A percentile compares a stretch with the other conserved stretches of the same genome.
Evolutionary conservation across 1,140 invertebrate species (phyloP).

Genomic region (Trachymyrmex septentrionalis): DNA sequence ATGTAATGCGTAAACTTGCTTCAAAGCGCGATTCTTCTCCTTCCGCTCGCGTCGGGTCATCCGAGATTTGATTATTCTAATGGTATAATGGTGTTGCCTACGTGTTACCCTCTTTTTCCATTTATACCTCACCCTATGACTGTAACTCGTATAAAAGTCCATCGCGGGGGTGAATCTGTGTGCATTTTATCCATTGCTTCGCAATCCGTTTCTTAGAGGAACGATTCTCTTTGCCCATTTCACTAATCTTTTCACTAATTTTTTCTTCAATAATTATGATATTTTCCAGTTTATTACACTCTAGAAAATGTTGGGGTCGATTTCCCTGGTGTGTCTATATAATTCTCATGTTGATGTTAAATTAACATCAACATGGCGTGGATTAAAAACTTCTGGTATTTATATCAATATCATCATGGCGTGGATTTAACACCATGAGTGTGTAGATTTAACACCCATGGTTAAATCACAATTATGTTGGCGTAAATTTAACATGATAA

Average conservation of each 20-base stretch:
- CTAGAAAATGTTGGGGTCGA: too few species aligned
- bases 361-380: too few species aligned
- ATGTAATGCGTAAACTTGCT: constrained; percentile 51
- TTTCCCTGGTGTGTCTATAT: too few species aligned
- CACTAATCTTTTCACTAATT: not conserved
- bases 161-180: constrained; percentile 27
- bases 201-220: not conserved
- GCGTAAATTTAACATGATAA: too few species aligned
- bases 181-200: not conserved
- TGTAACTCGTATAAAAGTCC: constrained; percentile 58
- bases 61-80: constrained; percentile 83
- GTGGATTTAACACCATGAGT: too few species aligned
- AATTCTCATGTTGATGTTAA: too few species aligned
- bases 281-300: not conserved
- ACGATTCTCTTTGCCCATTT: not conserved
- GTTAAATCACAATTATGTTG: too few species aligned
- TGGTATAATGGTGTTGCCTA: constrained; percentile 80
- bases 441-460: too few species aligned
- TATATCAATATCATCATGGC: too few species aligned
- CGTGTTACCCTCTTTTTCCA: constrained; percentile 71
- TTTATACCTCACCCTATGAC: constrained; percentile 45
- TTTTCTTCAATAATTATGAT: not conserved
- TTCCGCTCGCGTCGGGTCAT: constrained; percentile 56
- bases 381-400: too few species aligned
- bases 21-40: constrained; percentile 23